These are phyloP conservation scores for Montifringilla adamsi DNA, from an alignment of 2,113 vertebrate species.

Conservation along the genomic window DNA sequence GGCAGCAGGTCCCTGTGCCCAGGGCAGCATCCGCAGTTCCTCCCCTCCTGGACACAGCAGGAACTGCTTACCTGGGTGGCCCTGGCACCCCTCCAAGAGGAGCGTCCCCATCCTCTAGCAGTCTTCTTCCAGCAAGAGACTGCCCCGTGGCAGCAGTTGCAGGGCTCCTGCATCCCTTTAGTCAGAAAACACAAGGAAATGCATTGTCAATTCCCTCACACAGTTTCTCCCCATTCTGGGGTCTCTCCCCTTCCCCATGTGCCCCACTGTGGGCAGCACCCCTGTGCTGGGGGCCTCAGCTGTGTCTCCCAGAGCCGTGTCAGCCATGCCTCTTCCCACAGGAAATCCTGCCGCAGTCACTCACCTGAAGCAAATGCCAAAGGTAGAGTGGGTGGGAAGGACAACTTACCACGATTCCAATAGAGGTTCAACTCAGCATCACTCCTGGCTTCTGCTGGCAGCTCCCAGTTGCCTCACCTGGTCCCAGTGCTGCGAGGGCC, in stretches of 20 bases:
- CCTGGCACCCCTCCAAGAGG: neutral
- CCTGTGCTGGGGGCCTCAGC: neutral
- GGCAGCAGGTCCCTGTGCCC: neutral
- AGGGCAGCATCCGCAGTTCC: neutral
- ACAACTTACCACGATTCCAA: neutral
- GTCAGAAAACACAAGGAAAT: neutral
- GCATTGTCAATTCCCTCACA: neutral
- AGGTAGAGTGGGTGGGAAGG: too few species aligned
- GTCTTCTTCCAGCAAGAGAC: neutral
- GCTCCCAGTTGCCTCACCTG: too few species aligned
- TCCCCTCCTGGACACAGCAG: neutral
- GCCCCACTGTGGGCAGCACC: neutral
- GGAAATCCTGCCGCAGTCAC: neutral
- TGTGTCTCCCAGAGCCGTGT: neutral
- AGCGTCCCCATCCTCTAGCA: neutral
- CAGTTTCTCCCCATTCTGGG: neutral
- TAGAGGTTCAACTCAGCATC: neutral
- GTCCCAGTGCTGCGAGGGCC: neutral
- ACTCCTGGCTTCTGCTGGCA: neutral
- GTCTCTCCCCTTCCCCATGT: neutral
- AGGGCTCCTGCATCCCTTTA: neutral
- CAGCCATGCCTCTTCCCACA: neutral
- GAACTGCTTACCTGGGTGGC: accelerated
- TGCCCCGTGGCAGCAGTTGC: neutral
- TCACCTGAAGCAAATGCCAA: neutral